A percentile compares a stretch with the other conserved stretches of the same genome.
Conservation (phyloP, 2,113 vertebrate genomes). For the Oenanthe melanoleuca region DNA sequence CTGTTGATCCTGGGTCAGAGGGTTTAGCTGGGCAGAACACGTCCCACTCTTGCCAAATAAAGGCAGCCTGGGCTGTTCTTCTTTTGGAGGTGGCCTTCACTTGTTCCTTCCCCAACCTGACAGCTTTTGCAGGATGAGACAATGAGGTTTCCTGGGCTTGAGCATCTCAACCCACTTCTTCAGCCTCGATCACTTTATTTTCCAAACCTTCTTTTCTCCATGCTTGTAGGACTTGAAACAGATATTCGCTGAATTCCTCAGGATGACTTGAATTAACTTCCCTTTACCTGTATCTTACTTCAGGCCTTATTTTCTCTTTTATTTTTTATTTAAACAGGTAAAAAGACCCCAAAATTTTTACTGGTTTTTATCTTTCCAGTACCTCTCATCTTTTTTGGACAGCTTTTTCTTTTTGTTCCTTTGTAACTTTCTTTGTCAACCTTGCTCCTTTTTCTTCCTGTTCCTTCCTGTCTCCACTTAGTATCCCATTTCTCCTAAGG, state of each 20-base stretch:
- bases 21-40: background rate
- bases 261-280: background rate
- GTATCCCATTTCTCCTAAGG: slow-evolving; percentile 1
- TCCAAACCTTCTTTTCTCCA: background rate
- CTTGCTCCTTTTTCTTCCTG: background rate
- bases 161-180: background rate
- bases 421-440: background rate
- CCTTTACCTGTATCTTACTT: background rate
- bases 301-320: background rate
- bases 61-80: background rate
- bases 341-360: background rate
- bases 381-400: background rate
- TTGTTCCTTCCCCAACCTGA: background rate
- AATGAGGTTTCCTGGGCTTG: background rate
- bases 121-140: background rate
- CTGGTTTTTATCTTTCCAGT: background rate
- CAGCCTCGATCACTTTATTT: background rate
- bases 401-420: background rate
- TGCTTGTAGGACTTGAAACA: background rate
- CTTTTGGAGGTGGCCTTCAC: background rate
- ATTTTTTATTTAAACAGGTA: background rate
- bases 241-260: background rate
- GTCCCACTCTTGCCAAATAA: background rate
- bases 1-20: background rate
- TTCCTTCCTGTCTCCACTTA: slow-evolving; percentile 17